A percentile compares a stretch with the other conserved stretches of the same genome.
These are phyloP conservation scores for Malaclemys terrapin DNA, from an alignment of 2,113 vertebrate genomes.

Conservation along the genomic window DNA sequence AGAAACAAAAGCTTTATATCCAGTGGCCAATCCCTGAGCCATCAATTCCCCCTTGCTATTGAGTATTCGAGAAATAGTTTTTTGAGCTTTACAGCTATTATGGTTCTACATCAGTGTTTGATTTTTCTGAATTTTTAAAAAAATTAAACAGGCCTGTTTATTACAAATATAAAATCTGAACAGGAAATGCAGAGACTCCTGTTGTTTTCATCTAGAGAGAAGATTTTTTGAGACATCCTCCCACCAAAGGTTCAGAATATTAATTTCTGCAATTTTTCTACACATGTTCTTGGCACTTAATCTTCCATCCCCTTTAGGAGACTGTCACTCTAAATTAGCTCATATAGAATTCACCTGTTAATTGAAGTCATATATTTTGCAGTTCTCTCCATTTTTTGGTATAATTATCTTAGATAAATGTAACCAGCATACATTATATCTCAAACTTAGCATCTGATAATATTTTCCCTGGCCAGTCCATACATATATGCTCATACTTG, in stretches of 20 bases:
- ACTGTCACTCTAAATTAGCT: background rate
- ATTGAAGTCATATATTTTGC: background rate
- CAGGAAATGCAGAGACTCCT: background rate
- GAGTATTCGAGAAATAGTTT: background rate
- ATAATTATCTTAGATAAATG: background rate
- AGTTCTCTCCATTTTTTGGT: background rate
- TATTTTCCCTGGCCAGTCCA: background rate
- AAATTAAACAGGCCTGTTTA: background rate
- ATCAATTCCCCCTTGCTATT: background rate
- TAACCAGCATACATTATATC: rapidly evolving
- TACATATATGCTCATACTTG: background rate
- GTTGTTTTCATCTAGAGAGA: background rate
- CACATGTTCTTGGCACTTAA: rapidly evolving
- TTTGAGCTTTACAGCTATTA: background rate
- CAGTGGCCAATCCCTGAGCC: rapidly evolving
- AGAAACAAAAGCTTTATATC: background rate
- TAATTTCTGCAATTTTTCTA: background rate
- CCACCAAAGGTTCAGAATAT: rapidly evolving
- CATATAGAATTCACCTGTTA: background rate
- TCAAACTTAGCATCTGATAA: background rate
- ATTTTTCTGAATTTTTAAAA: background rate
- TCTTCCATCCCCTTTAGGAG: background rate
- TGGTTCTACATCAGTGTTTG: background rate
- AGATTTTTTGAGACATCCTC: background rate
- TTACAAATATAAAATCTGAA: background rate